These are phyloP conservation scores for Danaus plexippus DNA, from an alignment of 1,140 invertebrate genomes.

Conservation along the genomic window DNA sequence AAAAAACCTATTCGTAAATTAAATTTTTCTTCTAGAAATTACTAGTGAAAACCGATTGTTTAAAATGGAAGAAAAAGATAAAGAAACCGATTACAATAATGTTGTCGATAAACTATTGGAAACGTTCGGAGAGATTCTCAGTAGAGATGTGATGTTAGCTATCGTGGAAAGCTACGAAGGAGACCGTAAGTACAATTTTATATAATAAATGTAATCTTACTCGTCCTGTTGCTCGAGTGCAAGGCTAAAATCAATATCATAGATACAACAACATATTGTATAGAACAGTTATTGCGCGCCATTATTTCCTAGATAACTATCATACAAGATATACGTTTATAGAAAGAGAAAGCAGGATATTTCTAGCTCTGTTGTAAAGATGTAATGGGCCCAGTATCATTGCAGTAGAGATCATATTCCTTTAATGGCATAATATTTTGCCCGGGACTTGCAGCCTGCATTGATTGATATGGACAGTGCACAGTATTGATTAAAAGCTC, in stretches of 20 bases:
- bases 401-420: constrained; percentile 11
- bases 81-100: constrained; percentile 20
- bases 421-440: constrained; percentile 16
- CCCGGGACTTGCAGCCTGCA: constrained; percentile 20
- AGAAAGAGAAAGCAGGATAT: constrained; percentile 1
- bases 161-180: constrained; percentile 47
- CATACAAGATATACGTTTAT: neutral
- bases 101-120: constrained; percentile 39
- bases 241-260: constrained; percentile 4
- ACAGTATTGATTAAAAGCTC: constrained; percentile 12
- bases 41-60: neutral
- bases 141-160: constrained; percentile 36
- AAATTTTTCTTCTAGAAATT: constrained; percentile 2
- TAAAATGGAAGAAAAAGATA: constrained; percentile 20
- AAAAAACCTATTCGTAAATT: constrained; percentile 1
- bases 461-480: constrained; percentile 18
- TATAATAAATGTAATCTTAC: too few species aligned
- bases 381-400: constrained; percentile 14
- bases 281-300: constrained; percentile 17
- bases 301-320: constrained; percentile 8
- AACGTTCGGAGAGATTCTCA: constrained; percentile 45
- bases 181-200: constrained; percentile 44
- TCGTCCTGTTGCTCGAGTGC: too few species aligned
- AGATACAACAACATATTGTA: constrained; percentile 6
- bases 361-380: constrained; percentile 6